Evolutionary conservation across 2,113 vertebrate genomes (phyloP).

Genomic region (Sorex araneus): DNA sequence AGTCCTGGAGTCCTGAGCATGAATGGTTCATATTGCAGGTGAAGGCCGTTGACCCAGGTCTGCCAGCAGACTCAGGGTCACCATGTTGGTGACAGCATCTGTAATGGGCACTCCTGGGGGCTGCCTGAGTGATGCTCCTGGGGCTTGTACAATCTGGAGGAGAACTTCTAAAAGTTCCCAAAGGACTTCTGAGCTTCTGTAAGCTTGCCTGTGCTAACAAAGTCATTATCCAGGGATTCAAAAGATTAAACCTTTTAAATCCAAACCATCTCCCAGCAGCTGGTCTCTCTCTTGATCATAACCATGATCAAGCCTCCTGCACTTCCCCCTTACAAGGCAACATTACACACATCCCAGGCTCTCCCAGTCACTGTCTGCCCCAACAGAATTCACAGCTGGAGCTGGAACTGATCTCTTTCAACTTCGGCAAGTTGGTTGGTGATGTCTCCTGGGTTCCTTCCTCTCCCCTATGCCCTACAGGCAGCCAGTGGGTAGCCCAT

Average conservation of each 20-base stretch:
- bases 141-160: no score
- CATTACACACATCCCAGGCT: not conserved
- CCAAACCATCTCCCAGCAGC: not conserved
- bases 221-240: not conserved
- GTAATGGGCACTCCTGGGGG: not conserved
- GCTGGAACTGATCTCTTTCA: not conserved
- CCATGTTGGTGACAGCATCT: not conserved
- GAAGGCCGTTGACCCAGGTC: not conserved
- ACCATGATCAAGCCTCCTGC: not conserved
- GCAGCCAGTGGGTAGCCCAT: not conserved
- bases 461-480: not conserved
- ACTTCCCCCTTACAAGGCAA: not conserved
- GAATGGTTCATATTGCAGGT: no score
- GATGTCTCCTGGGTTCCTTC: no score
- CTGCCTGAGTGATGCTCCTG: no score
- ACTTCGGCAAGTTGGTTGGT: not conserved
- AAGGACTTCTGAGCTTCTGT: not conserved
- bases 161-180: not conserved
- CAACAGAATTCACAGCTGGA: not conserved
- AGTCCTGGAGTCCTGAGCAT: not conserved
- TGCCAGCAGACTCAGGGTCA: not conserved
- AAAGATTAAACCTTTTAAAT: conserved; percentile 27
- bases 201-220: not conserved
- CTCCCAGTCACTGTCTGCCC: no score
- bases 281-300: not conserved